Base-by-base conservation (phyloP, 2,113 vertebrate species). In the Dromas ardeola region DNA sequence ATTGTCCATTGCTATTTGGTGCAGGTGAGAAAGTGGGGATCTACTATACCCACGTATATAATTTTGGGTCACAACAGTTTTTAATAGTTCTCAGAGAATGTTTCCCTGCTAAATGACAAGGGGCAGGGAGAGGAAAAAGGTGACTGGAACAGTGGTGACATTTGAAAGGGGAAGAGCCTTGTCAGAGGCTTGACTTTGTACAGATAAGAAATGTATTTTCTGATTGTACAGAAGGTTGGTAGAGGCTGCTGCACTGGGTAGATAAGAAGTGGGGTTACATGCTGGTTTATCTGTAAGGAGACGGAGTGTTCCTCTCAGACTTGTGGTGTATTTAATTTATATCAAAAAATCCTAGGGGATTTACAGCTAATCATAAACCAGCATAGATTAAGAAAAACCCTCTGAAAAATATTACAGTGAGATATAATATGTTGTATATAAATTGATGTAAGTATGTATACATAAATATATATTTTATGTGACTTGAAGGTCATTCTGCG, bases 181-280 rank as follows among this genome's bases (percentile, higher is more conserved):
- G 94, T 96, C 83, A 92, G 73, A 96, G 67, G 61, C 74, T 96
- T 96, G 94, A 95, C 91, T 97, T 92, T 30, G 56, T 92, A 56
- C 42, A 73, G 95, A 97, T 96, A 94, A 97, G 91, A 95, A 97
- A 88, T 91, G 59, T 78, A 90, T 96, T 97, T 97, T 95, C 78
- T 92, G 95, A 92, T 96, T 87, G 58, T 58, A 8, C 47, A 25
- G 80, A 53, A 82, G 88, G 87, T 53, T 95, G 73, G 87, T 65
- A 82, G 86, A 96, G 90, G 71, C 91, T 96, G 86, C 96, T 97
- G 97, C 85, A 73, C 27, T 45, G 81, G 65, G 81, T 86, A 94
- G 96, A 97, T 97, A 98, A 96, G 96, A 95, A 89, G 85, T 77
- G 67, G 65, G 88, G 88, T 95, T 96, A 94, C 91, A 45, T 70